Evolutionary conservation across 2,888 invertebrate genomes (phyloP), one percentile per base, ranked within the genome.

Genomic region (Abrostola triplasia): DNA sequence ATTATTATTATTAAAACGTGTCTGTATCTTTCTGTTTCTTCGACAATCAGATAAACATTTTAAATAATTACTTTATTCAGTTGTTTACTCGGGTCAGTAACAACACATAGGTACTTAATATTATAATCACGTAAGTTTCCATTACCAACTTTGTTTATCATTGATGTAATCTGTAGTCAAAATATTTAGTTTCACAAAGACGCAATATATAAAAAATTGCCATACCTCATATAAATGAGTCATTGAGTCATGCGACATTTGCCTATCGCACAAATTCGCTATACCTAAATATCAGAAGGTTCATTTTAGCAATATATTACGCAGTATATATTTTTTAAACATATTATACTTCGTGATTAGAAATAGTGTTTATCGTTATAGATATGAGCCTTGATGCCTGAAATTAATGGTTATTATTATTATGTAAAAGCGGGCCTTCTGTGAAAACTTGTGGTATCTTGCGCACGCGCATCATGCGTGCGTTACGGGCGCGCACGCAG

Each of bases 391-490:
- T n/a, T n/a, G n/a, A n/a, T n/a, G n/a, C n/a, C n/a, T n/a, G n/a
- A n/a, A n/a, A n/a, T n/a, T n/a, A n/a, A n/a, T n/a, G n/a, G n/a
- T n/a, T n/a, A n/a, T n/a, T n/a, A n/a, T n/a, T n/a, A 4, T 24
- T 24, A 1, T 24, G 24, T 24, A 24, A 24, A 24, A 24, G 24
- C 24, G 24, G 24, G 8, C 7, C 10, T 49, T 70, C 55, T 42
- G 35, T 53, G 47, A 24, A 36, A 11, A 13, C 6, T 50, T 36
- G 36, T 9, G 6, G 6, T 49, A 24, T 38, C 38, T 13, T 13
- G 55, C 59, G 48, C 86, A 86, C 79, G 87, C 79, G 58, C 38
- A 54, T 5, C 44, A 10, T 56, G 72, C 86, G 83, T 88, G 87
- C 59, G 41, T 44, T 42, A 42, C 71, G 71, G 44, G 55, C 60